These are phyloP conservation scores for Anthoptus insignis DNA, from an alignment of 2,888 invertebrate species.

Conservation along the genomic window DNA sequence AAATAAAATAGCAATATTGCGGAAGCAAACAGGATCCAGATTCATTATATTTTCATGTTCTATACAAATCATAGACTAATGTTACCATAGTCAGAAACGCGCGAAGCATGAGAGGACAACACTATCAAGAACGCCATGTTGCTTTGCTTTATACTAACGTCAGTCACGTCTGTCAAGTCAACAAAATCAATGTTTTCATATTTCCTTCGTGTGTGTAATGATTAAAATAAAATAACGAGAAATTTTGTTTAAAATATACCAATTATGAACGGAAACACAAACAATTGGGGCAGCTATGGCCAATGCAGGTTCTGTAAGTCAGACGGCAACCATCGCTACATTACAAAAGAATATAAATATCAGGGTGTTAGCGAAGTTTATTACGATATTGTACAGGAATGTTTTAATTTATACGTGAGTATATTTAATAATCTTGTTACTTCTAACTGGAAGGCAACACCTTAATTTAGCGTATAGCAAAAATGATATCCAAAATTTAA, in stretches of 20 bases:
- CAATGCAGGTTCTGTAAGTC: constrained; percentile 69
- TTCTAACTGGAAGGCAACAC: no score
- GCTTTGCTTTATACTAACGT: neutral
- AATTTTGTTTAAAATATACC: neutral
- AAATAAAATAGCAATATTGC: no score
- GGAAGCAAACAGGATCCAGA: no score
- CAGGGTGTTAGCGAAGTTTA: constrained; percentile 67
- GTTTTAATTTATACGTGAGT: constrained; percentile 73
- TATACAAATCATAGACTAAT: no score
- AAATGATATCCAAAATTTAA: no score
- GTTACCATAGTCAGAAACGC: no score
- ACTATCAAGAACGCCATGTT: neutral
- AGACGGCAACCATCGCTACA: constrained; percentile 64
- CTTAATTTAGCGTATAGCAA: no score
- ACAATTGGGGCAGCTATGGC: constrained; percentile 52
- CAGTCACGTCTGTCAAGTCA: neutral
- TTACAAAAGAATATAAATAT: constrained; percentile 62
- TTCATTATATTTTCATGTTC: no score
- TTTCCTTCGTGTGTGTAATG: neutral
- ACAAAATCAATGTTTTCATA: neutral
- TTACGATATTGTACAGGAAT: constrained; percentile 65
- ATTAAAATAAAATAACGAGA: neutral
- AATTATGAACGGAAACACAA: constrained; percentile 22
- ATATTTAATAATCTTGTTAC: neutral
- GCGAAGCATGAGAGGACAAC: no score